Base-by-base conservation (phyloP, 2,888 invertebrate species). In the Eretmocerus hayati region DNA sequence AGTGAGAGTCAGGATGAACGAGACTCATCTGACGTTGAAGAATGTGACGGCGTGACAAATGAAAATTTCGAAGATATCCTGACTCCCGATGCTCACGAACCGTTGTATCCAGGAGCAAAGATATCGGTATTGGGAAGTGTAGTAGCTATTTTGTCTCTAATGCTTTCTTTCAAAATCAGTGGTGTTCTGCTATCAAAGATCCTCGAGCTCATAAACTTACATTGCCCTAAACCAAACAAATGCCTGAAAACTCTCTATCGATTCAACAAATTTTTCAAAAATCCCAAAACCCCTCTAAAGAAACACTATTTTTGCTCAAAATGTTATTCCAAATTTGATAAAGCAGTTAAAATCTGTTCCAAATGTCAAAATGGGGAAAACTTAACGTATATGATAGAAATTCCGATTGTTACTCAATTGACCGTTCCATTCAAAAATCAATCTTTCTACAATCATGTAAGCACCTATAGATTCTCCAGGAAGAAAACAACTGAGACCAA, bases 401-500 rank as follows among this genome's bases (percentile, higher is more conserved):
- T 56, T 4, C 36, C 51, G 4, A 47, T 53, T 22, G 45, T 46
- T 15, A 2, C 9, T 6, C 49, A 53, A 41, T 20, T 54, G 26
- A 15, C 21, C 13, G 42, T 41, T 30, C 26, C 54, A 2, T 53
- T 19, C 23, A 42, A 42, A 23, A 26, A 46, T 19, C 19, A 11
- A 3, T 15, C 15, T 4, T 53, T 56, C 40, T 19, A 46, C 23
- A 22, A 53, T 5, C 23, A 55, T 46, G 21, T 33, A 55, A 18
- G 51, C 42, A 54, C 53, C 52, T 50, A 42, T 53, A 51, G 48
- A 36, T 46, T 36, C 49, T 51, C 48, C n/a, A 38, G 21, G 54
- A 52, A 42, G 11, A 26, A 37, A 46, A 9, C 15, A n/a, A n/a
- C 5, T 33, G 15, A 33, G 5, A 16, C 11, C 5, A 33, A 33